A percentile compares a stretch with the other conserved stretches of the same genome.
phyloP scores from a whole-genome alignment of 2,888 invertebrate genomes.

The Linnaemya vulpina region DNA sequence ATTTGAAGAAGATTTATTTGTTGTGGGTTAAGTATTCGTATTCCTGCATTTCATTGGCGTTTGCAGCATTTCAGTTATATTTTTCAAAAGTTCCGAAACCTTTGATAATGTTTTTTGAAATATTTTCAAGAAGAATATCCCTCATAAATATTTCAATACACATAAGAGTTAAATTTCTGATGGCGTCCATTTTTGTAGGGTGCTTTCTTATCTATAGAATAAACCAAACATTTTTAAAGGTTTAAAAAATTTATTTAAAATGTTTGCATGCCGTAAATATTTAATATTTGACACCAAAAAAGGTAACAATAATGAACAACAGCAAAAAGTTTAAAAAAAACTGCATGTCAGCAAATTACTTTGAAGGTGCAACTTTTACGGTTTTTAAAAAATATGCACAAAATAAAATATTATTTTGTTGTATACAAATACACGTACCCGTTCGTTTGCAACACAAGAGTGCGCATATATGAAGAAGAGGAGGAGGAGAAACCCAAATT shows the following conservation, averaged over 20 bases:
- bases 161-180: no score
- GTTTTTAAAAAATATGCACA: neutral
- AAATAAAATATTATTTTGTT: neutral
- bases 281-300: conserved; percentile 47
- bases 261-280: conserved; percentile 24
- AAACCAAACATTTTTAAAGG: no score
- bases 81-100: no score
- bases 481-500: conserved; percentile 14
- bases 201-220: no score
- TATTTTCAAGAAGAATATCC: no score
- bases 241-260: neutral
- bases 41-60: no score
- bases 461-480: neutral
- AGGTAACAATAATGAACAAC: neutral
- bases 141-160: no score
- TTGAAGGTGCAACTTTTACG: conserved; percentile 49
- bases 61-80: no score
- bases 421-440: neutral
- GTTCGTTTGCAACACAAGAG: neutral
- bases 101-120: no score
- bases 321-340: neutral
- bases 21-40: no score
- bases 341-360: conserved; percentile 58
- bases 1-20: no score
- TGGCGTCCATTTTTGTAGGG: no score